Evolutionary conservation across 2,888 invertebrate species (phyloP).

Genomic region (Eupeodes luniger): DNA sequence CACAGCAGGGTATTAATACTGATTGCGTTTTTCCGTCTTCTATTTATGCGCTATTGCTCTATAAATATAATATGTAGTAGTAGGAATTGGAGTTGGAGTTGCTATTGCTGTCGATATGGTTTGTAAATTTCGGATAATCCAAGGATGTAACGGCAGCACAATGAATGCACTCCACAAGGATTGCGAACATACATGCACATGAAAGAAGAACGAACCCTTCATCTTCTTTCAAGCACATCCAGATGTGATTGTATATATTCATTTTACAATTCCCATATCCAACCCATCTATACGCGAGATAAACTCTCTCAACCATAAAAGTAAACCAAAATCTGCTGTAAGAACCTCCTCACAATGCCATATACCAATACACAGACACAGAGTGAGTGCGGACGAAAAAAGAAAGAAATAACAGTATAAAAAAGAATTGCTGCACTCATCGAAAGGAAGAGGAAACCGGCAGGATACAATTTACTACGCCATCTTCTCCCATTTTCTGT

Average conservation of each 20-base stretch:
- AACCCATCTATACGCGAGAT: conserved; percentile 51
- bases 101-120: conserved; percentile 41
- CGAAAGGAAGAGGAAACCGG: conserved; percentile 65
- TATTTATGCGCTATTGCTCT: background rate
- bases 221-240: conserved; percentile 52
- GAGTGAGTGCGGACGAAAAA: background rate
- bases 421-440: conserved; percentile 53
- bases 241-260: conserved; percentile 69
- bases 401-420: background rate
- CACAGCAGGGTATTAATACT: conserved; percentile 71
- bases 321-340: conserved; percentile 67
- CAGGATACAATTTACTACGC: conserved; percentile 74
- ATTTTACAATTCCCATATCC: conserved; percentile 62
- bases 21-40: conserved; percentile 64
- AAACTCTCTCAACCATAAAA: conserved; percentile 70
- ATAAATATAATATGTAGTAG: too few relatives aligned
- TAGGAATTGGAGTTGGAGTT: background rate
- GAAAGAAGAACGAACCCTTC: background rate
- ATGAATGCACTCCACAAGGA: too few relatives aligned
- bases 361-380: background rate
- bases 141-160: conserved; percentile 40
- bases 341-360: conserved; percentile 35
- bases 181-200: too few relatives aligned
- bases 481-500: conserved; percentile 42
- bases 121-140: conserved; percentile 60